Evolutionary conservation across 2,888 invertebrate genomes (phyloP).

Genomic region (Cephus runcator): DNA sequence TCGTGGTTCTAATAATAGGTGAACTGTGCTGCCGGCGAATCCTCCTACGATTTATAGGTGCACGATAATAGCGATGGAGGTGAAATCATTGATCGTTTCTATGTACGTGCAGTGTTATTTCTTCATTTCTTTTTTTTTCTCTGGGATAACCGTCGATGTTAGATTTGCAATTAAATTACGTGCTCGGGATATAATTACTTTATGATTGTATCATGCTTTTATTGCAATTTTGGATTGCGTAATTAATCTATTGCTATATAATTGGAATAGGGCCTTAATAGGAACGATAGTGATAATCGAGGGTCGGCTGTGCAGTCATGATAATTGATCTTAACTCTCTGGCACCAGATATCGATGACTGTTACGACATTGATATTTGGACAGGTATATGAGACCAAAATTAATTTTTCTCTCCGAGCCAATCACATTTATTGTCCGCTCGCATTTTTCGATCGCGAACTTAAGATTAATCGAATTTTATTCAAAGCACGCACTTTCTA

Average conservation of each 20-base stretch:
- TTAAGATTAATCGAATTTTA: not conserved
- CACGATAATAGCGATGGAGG: not conserved
- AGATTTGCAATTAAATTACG: not conserved
- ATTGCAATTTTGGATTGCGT: not conserved
- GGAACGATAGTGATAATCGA: not conserved
- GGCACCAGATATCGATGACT: not conserved
- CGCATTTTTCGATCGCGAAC: not conserved
- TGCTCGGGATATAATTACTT: not conserved
- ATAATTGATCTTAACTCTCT: not conserved
- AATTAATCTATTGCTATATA: not conserved
- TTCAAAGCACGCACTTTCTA: not conserved
- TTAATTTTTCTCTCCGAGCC: not conserved
- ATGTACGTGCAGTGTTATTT: not conserved
- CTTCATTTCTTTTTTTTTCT: not conserved
- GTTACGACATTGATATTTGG: not conserved
- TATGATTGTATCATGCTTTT: not conserved
- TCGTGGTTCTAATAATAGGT: not conserved
- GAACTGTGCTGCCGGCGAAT: not conserved
- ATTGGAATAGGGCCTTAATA: not conserved
- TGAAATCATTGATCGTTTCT: not conserved
- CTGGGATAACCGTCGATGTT: not conserved
- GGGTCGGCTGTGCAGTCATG: not conserved
- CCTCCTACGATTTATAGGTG: not conserved
- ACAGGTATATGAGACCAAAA: not conserved
- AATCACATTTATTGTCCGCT: not conserved